Conservation (phyloP, 2,113 vertebrate species). For the Typhlomys cinereus region DNA sequence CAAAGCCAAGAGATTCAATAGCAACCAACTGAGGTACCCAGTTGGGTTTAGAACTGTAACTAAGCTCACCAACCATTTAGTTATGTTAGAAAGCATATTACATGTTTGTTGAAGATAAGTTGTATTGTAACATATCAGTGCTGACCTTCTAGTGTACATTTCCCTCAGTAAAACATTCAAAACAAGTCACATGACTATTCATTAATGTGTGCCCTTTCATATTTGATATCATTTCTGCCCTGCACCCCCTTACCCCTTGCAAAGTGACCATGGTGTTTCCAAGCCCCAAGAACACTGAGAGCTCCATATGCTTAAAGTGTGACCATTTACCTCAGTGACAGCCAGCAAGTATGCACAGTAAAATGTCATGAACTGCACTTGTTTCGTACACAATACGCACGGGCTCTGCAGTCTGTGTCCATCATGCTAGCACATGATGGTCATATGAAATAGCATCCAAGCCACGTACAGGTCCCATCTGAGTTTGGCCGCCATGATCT, state of each 20-base stretch:
- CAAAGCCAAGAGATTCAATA: background rate
- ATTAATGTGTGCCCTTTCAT: background rate
- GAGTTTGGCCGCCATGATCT: background rate
- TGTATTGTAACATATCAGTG: background rate
- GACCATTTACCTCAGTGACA: background rate
- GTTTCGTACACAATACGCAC: background rate
- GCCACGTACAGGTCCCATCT: background rate
- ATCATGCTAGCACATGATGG: background rate
- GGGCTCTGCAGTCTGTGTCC: background rate
- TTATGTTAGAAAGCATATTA: slow-evolving; percentile 5
- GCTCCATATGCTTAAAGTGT: background rate
- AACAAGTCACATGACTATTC: background rate
- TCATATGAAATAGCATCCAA: background rate
- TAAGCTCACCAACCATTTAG: slow-evolving; percentile 14
- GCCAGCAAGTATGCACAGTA: background rate
- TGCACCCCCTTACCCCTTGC: background rate
- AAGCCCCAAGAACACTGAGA: background rate
- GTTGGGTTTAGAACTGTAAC: background rate
- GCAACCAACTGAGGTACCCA: background rate
- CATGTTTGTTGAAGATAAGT: slow-evolving; percentile 32
- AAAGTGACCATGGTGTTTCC: background rate
- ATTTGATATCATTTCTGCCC: background rate
- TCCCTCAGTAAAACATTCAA: slow-evolving; percentile 32
- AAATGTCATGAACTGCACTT: background rate
- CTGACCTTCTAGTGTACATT: slow-evolving; percentile 6